phyloP scores from a whole-genome alignment of 2,888 invertebrate genomes.

The Osedax fenrisi region DNA sequence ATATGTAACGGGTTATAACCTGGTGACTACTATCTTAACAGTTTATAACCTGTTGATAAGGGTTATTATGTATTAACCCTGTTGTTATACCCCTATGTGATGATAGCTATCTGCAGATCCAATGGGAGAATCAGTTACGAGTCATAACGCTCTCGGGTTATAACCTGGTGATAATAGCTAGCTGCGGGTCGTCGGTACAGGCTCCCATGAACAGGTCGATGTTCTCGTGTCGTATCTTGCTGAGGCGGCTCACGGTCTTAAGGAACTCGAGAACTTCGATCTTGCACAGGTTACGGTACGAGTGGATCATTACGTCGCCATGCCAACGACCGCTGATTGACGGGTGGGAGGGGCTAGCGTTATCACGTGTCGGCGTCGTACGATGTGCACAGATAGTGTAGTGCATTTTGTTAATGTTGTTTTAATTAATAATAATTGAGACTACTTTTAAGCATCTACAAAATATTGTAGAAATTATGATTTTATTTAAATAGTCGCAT shows the following conservation, averaged over 20 bases:
- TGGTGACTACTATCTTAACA: too few species aligned
- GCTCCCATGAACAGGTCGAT: conserved; percentile 53
- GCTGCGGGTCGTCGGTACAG: conserved; percentile 46
- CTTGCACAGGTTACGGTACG: conserved; percentile 37
- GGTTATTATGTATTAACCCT: too few species aligned
- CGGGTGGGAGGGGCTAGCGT: background rate
- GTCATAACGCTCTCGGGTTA: background rate
- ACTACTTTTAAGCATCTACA: too few species aligned
- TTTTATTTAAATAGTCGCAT: too few species aligned
- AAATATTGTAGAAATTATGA: too few species aligned
- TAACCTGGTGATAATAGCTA: conserved; percentile 51
- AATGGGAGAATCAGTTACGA: background rate
- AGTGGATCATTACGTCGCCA: conserved; percentile 51
- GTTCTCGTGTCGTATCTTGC: conserved; percentile 52
- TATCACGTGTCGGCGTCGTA: background rate
- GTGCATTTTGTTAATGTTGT: too few species aligned
- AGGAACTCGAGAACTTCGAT: conserved; percentile 36
- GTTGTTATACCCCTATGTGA: too few species aligned
- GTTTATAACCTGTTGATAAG: too few species aligned
- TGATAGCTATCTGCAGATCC: too few species aligned
- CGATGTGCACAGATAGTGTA: background rate
- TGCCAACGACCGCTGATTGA: conserved; percentile 50
- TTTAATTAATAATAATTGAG: too few species aligned
- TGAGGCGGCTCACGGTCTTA: conserved; percentile 46
- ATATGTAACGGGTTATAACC: background rate